Evolutionary conservation across 2,888 invertebrate species (phyloP), one percentile per base, ranked within the genome.

Genomic region (Laothoe populi): DNA sequence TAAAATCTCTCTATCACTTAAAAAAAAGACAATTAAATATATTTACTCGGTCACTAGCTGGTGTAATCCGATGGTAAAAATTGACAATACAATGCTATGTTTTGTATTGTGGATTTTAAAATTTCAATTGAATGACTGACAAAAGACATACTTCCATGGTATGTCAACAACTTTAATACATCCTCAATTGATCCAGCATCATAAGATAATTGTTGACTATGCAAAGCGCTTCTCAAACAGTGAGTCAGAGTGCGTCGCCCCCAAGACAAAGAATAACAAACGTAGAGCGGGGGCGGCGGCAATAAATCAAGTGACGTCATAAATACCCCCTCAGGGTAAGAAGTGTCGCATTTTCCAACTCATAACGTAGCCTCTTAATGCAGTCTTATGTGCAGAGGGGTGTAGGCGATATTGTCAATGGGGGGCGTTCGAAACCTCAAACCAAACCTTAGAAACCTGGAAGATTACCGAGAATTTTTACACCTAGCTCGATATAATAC

Each of bases 331-430:
- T 68, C 69, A 61, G 69, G 71, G 78, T 79, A 81, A 81, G 71
- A 74, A 74, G 81, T 81, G 82, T 81, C 81, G 78, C 82, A 77
- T 81, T 81, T 81, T 81, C 81, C 82, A 76, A 79, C 73, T 81
- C 81, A 81, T 81, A 78, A 68, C 77, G 77, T 74, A 67, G 69
- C 63, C 65, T 63, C 59, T 70, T 75, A 76, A 75, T 75, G 77
- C 70, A 76, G 72, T 74, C 67, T 48, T 63, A 59, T 59, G 62
- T 71, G 66, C 66, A 63, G 48, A 40, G 60, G 49, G 68, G 69
- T 68, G 66, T 67, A 66, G 66, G 40, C 66, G 64, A 72, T 70
- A 40, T 21, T 38, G 16, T 45, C 21, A 16, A 48, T 13, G 38
- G 8, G 24, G 11, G 48, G 16, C 24, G n/a, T 4, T 44, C 2